Evolutionary conservation across 2,888 invertebrate genomes (phyloP).

Genomic region (Drosophila fulvimacula): DNA sequence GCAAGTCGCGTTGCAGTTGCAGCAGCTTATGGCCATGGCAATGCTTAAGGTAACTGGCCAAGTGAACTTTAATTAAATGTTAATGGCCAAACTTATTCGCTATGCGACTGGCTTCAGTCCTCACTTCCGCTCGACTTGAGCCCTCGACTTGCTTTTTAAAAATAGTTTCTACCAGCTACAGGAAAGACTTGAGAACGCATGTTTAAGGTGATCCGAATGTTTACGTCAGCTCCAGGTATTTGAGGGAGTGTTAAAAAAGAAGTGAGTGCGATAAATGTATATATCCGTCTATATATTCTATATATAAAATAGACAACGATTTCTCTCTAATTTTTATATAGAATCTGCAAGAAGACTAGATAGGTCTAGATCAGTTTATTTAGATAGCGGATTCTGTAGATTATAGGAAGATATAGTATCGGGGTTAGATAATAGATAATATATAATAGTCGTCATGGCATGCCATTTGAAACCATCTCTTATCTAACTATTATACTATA

Average conservation of each 20-base stretch:
- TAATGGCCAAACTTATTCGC: constrained; percentile 44
- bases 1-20: too few species aligned
- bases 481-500: not conserved
- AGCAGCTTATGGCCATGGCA: constrained; percentile 23
- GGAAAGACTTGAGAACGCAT: not conserved
- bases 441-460: too few species aligned
- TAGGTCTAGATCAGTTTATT: too few species aligned
- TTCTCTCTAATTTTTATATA: too few species aligned
- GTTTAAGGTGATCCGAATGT: not conserved
- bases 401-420: too few species aligned
- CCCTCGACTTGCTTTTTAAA: constrained; percentile 28
- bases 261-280: not conserved
- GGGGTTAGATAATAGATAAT: too few species aligned
- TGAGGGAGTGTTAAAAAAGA: not conserved
- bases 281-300: too few species aligned
- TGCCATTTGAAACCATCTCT: not conserved
- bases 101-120: constrained; percentile 6
- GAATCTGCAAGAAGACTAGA: too few species aligned
- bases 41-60: constrained; percentile 26
- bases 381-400: too few species aligned
- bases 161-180: constrained; percentile 22
- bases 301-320: too few species aligned
- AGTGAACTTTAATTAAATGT: constrained; percentile 60
- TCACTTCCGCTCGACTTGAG: constrained; percentile 11
- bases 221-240: not conserved